phyloP scores from a whole-genome alignment of 2,888 invertebrate genomes.

The Polydrusus pterygomalis region DNA sequence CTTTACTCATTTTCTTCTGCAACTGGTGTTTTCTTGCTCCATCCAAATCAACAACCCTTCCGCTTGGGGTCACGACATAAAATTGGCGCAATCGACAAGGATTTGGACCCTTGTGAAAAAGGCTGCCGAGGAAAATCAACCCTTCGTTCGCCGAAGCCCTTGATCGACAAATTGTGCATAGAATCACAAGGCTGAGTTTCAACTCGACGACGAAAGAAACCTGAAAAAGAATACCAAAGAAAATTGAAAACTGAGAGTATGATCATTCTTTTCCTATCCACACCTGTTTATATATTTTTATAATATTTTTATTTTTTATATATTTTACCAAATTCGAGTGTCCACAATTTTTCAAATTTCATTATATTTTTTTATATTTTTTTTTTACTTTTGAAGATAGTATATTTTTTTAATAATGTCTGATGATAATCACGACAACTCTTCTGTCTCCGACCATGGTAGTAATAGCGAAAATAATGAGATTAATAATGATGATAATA shows the following conservation, averaged over 20 bases:
- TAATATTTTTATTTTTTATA: neutral
- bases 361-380: too few species aligned
- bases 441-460: neutral
- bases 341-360: neutral
- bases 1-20: too few species aligned
- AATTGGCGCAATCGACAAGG: slow-evolving; percentile 1
- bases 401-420: neutral
- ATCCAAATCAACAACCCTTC: neutral
- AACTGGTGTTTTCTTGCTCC: neutral
- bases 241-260: neutral
- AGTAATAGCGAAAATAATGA: neutral
- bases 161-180: neutral
- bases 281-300: neutral
- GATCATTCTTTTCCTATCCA: neutral
- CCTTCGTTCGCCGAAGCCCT: neutral
- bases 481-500: neutral
- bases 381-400: neutral
- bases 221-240: neutral
- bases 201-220: neutral
- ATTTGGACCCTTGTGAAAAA: neutral
- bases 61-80: slow-evolving; percentile 5
- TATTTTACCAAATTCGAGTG: neutral
- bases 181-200: neutral
- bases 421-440: neutral
- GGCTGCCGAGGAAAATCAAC: neutral